Evolutionary conservation across 2,113 vertebrate species (phyloP).

Genomic region (Phainopepla nitens): DNA sequence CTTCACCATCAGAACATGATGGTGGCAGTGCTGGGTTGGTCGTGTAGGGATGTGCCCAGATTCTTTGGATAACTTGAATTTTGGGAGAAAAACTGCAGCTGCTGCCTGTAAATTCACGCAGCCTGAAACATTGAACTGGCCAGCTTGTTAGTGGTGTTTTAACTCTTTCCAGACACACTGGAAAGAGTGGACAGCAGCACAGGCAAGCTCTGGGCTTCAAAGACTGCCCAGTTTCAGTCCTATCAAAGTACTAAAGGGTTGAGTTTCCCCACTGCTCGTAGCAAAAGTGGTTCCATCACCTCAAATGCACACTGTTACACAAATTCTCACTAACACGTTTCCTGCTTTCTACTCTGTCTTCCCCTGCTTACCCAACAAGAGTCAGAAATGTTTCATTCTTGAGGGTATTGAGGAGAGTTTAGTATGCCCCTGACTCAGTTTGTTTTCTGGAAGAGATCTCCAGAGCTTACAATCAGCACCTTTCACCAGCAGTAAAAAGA

Average conservation of each 20-base stretch:
- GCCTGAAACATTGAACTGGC: background rate
- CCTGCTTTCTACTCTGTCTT: background rate
- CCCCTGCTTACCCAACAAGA: background rate
- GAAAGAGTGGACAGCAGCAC: background rate
- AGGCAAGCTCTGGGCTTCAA: background rate
- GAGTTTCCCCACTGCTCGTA: background rate
- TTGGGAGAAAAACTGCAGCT: background rate
- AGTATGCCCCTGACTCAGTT: background rate
- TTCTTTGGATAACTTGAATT: background rate
- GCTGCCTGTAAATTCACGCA: background rate
- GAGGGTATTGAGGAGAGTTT: background rate
- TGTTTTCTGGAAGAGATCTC: background rate
- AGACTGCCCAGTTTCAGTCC: background rate
- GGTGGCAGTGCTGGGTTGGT: background rate
- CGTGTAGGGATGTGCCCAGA: background rate
- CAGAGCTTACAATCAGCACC: background rate
- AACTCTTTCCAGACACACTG: background rate
- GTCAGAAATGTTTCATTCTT: background rate
- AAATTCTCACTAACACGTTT: rapidly evolving
- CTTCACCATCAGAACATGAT: rapidly evolving
- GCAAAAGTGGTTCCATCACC: background rate
- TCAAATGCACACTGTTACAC: background rate
- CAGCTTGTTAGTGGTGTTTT: background rate
- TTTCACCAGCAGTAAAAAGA: conserved; percentile 1
- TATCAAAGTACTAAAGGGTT: background rate